Evolutionary conservation across 2,113 vertebrate genomes (phyloP).

Genomic region (Donacobius atricapilla): DNA sequence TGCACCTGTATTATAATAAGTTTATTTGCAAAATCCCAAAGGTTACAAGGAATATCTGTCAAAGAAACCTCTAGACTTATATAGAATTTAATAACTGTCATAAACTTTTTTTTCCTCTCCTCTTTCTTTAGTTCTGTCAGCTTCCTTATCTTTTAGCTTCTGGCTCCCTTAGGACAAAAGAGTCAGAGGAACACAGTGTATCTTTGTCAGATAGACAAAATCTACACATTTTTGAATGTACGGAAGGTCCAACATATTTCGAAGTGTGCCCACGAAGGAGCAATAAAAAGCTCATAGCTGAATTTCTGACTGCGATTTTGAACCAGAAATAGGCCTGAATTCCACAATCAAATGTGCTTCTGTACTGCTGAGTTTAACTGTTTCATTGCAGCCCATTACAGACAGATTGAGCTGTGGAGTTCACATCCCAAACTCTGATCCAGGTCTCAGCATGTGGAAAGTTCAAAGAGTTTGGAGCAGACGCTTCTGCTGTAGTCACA

Average conservation of each 20-base stretch:
- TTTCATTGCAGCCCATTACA: neutral
- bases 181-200: neutral
- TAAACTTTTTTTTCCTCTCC: neutral
- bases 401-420: neutral
- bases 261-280: neutral
- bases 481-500: neutral
- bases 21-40: neutral
- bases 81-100: neutral
- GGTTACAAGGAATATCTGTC: neutral
- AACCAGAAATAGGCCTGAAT: neutral
- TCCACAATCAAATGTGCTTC: neutral
- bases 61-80: neutral
- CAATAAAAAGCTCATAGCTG: neutral
- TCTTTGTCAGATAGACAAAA: conserved; percentile 12
- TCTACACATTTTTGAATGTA: neutral
- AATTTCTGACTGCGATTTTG: neutral
- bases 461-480: neutral
- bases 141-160: neutral
- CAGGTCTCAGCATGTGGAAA: neutral
- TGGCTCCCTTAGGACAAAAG: neutral
- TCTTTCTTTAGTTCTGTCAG: neutral
- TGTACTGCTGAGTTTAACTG: neutral
- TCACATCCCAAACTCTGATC: neutral
- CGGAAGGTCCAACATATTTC: neutral
- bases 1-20: neutral